Conservation (phyloP, 2,113 vertebrate species). For the Agapornis roseicollis region DNA sequence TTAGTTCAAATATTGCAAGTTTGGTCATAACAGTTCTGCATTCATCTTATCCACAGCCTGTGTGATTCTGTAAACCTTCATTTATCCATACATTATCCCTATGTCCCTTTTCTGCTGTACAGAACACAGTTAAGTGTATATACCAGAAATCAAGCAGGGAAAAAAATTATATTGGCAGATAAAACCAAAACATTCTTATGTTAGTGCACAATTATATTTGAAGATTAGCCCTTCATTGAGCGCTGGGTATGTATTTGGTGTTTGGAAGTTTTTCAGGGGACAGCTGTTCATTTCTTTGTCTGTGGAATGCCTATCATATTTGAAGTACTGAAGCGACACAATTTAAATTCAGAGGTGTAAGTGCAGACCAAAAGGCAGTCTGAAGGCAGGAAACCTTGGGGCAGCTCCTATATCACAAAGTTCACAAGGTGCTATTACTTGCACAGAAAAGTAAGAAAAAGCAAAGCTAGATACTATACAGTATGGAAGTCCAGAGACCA, state of each 20-base stretch:
- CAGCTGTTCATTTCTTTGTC: background rate
- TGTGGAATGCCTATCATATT: background rate
- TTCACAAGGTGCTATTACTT: background rate
- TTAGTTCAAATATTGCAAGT: background rate
- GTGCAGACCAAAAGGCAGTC: background rate
- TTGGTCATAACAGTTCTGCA: background rate
- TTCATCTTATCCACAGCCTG: background rate
- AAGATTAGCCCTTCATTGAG: background rate
- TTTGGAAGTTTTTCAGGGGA: background rate
- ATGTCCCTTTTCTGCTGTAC: background rate
- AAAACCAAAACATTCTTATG: background rate
- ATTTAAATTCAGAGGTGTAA: background rate
- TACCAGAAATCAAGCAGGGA: background rate
- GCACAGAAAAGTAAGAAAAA: background rate
- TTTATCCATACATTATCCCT: background rate
- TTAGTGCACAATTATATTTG: background rate
- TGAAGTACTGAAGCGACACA: background rate
- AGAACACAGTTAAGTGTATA: background rate
- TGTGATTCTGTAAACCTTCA: background rate
- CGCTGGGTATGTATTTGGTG: background rate
- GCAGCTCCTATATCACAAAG: background rate
- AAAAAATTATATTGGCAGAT: background rate
- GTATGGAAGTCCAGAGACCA: background rate
- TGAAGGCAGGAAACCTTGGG: background rate
- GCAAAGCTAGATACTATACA: background rate